Base-by-base conservation (phyloP, 1,140 invertebrate species). In the Pseudobourletiella spinata region DNA sequence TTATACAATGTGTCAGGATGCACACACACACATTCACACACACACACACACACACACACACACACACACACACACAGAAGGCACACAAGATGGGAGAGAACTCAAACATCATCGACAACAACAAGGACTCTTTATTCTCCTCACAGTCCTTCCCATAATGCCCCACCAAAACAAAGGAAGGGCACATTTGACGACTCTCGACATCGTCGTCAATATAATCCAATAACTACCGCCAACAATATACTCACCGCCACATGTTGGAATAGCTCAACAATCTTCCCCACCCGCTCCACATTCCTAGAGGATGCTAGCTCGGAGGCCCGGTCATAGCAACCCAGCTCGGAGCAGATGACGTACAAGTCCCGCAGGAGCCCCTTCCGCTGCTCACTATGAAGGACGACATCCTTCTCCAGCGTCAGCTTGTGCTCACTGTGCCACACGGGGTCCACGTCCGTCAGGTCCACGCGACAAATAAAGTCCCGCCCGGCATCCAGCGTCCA, bases 161-260 rank as follows among this genome's bases (percentile, higher is more conserved):
- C n/a, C n/a, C n/a, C n/a, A n/a, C n/a, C n/a, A n/a, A n/a, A n/a
- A n/a, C n/a, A n/a, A n/a, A n/a, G n/a, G n/a, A n/a, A n/a, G n/a
- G n/a, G n/a, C n/a, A n/a, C n/a, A n/a, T n/a, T n/a, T n/a, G n/a
- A n/a, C n/a, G n/a, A n/a, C n/a, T n/a, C n/a, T n/a, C n/a, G n/a
- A n/a, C n/a, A n/a, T n/a, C n/a, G n/a, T n/a, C n/a, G n/a, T n/a
- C n/a, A n/a, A n/a, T n/a, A n/a, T n/a, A n/a, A n/a, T n/a, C n/a
- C n/a, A n/a, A n/a, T n/a, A n/a, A n/a, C n/a, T n/a, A n/a, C n/a
- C n/a, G n/a, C n/a, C n/a, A n/a, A n/a, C n/a, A n/a, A n/a, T n/a
- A n/a, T n/a, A n/a, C 68, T 64, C 61, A 70, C 68, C 59, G 65
- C 60, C 26, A 65, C 63, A 18, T 63, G 42, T 44, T 70, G 68